Base-by-base conservation (phyloP, 2,888 invertebrate genomes). In the Nesidiocoris tenuis region DNA sequence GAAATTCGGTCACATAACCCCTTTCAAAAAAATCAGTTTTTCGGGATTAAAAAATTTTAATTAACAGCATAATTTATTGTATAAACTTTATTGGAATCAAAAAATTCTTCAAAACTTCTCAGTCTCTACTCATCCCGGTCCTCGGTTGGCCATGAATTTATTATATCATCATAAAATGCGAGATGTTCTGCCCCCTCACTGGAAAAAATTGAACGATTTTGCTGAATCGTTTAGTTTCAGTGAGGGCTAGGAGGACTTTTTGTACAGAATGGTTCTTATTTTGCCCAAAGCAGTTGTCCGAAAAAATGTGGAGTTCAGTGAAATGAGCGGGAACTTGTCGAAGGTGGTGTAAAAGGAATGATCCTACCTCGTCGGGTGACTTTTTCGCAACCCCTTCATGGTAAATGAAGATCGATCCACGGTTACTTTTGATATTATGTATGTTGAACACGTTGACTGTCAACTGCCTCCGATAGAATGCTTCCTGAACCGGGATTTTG, bases 391-490 rank as follows among this genome's bases (percentile, higher is more conserved):
- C 22, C 9, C 66, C 66, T 18, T 66, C 66, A 64, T 21, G 65
- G 18, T 16, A 16, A 17, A 17, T 17, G 17, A 59, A 59, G 12
- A 59, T 17, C 7, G 54, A 54, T 39, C 66, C 66, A 66, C 66
- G 66, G 16, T 70, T 77, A 67, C 76, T 76, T 75, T 80, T 80
- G 21, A 78, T 61, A 64, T 79, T 74, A 22, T 80, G 74, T 22
- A 79, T 71, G 19, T 75, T 67, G 72, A 80, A 80, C 25, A 77
- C 74, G 57, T 78, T 74, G 21, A 79, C 77, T 80, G 80, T 79
- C n/a, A 81, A 66, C 76, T 81, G 78, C 61, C 80, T 64, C 1
- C 78, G 75, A 71, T 82, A 82, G 77, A 82, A 81, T 25, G 80
- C 76, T 67, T 81, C 81, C 75, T 82, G 81, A 1, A 81, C 81